Evolutionary conservation across 2,888 invertebrate genomes (phyloP).

Genomic region (Cataglyphis cursor): DNA sequence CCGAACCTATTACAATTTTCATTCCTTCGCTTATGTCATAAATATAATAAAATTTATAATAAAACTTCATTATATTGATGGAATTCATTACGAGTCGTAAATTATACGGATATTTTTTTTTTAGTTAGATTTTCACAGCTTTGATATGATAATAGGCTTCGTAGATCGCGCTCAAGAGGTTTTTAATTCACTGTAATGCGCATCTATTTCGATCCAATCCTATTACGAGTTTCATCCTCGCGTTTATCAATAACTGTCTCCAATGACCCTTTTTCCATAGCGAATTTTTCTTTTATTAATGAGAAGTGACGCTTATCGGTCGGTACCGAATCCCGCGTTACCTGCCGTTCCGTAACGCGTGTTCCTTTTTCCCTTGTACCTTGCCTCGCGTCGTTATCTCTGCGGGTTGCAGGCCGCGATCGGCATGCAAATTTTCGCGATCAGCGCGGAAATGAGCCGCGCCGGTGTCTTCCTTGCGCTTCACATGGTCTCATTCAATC

Average conservation of each 20-base stretch:
- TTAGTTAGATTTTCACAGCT: not conserved
- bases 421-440: conserved; percentile 61
- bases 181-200: not conserved
- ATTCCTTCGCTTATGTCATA: not conserved
- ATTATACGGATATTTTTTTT: not conserved
- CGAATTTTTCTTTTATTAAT: conserved; percentile 6
- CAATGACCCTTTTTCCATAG: not conserved
- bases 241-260: conserved; percentile 18
- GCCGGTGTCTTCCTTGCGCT: conserved; percentile 58
- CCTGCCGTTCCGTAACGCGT: not conserved
- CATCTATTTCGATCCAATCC: not conserved
- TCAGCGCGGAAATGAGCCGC: conserved; percentile 38
- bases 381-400: conserved; percentile 23
- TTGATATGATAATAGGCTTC: not conserved
- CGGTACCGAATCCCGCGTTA: not conserved
- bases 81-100: not conserved
- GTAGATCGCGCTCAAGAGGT: not conserved
- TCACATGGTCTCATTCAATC: conserved; percentile 72
- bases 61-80: not conserved
- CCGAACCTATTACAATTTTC: not conserved
- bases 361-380: not conserved
- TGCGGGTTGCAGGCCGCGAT: conserved; percentile 23
- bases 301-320: conserved; percentile 34
- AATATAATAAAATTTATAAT: not conserved
- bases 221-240: conserved; percentile 6